Conservation (phyloP, 2,113 vertebrate genomes). For the Clinocottus analis region DNA sequence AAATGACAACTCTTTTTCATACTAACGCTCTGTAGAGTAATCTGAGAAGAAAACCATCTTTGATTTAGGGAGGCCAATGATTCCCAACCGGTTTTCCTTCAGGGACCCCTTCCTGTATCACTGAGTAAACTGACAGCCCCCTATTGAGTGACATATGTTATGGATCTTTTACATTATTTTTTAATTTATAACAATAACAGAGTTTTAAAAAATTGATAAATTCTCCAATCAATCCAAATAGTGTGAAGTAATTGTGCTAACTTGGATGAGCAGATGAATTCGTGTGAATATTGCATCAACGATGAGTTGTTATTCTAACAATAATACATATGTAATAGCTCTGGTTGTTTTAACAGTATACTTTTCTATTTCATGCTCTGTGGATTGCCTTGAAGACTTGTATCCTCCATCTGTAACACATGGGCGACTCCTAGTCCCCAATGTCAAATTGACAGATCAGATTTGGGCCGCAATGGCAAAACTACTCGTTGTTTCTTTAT, state of each 20-base stretch:
- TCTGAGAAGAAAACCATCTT: background rate
- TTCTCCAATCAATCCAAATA: background rate
- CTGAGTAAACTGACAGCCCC: background rate
- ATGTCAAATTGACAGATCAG: no score
- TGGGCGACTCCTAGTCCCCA: no score
- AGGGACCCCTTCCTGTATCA: background rate
- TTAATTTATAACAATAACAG: background rate
- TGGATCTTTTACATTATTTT: background rate
- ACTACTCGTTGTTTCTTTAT: background rate
- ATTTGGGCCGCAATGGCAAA: background rate
- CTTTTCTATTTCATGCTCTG: background rate
- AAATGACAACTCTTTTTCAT: background rate
- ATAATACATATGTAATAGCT: no score
- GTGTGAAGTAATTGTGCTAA: background rate
- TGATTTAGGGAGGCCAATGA: background rate
- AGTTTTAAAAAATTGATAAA: background rate
- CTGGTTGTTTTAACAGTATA: background rate
- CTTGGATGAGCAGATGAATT: background rate
- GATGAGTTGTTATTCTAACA: no score
- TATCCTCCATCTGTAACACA: no score
- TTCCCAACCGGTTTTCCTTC: background rate
- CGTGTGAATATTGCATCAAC: background rate
- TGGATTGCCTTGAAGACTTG: background rate
- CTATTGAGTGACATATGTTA: background rate
- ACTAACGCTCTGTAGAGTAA: background rate